Evolutionary conservation across 2,113 vertebrate genomes (phyloP).

Genomic region (Brachirus orientalis): DNA sequence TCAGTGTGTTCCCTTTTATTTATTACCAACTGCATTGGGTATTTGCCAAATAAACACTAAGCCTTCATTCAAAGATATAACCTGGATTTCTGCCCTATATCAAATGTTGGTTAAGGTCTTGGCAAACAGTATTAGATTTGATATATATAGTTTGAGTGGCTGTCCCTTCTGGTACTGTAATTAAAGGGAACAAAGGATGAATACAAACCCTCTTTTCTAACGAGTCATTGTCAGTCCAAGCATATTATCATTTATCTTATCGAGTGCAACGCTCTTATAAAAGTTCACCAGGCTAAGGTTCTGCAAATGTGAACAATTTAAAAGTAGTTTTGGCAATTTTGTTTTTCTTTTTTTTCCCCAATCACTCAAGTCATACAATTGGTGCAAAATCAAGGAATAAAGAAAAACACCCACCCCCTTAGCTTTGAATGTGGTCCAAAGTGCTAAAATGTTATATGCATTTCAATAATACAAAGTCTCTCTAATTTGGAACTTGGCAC

Average conservation of each 20-base stretch:
- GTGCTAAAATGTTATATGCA: slow-evolving; percentile 54
- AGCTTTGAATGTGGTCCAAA: slow-evolving; percentile 43
- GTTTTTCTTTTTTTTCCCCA: not conserved
- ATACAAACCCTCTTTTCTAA: slow-evolving; percentile 8
- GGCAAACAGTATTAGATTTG: slow-evolving; percentile 5
- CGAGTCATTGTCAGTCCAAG: not conserved
- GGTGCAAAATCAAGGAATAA: slow-evolving; percentile 13
- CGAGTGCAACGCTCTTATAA: slow-evolving; percentile 17
- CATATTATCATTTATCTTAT: slow-evolving; percentile 14
- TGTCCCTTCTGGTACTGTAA: not conserved
- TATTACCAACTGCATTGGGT: slow-evolving; percentile 17
- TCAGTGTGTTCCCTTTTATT: slow-evolving; percentile 45
- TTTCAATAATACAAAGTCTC: slow-evolving; percentile 65
- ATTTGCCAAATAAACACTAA: slow-evolving; percentile 35
- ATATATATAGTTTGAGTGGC: not conserved
- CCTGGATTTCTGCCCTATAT: slow-evolving; percentile 31
- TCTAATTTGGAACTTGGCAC: slow-evolving; percentile 64
- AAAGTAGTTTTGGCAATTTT: not conserved
- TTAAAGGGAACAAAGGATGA: not conserved
- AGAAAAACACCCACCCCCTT: slow-evolving; percentile 25
- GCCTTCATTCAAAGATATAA: slow-evolving; percentile 29
- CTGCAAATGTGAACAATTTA: slow-evolving; percentile 20
- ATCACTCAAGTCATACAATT: slow-evolving; percentile 5
- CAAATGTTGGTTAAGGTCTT: slow-evolving; percentile 25
- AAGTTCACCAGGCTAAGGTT: not conserved